Conservation (phyloP, 2,113 vertebrate genomes). For the Bujurquina vittata region DNA sequence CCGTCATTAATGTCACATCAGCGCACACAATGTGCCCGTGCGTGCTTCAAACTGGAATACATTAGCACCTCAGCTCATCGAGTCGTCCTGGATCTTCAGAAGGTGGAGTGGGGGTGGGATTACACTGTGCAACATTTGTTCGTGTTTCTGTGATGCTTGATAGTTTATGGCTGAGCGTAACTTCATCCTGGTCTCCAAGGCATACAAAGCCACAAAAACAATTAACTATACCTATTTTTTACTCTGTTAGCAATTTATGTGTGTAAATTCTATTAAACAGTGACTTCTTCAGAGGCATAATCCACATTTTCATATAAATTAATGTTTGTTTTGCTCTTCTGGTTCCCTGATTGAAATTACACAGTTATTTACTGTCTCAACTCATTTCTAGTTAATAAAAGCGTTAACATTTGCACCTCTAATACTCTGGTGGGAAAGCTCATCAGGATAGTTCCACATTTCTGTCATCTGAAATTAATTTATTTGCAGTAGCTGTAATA, state of each 20-base stretch:
- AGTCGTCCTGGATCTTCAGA: slow-evolving; percentile 41
- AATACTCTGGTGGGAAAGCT: background rate
- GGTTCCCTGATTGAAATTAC: background rate
- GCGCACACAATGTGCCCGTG: slow-evolving; percentile 55
- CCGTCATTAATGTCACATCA: slow-evolving; percentile 69
- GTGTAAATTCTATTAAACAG: background rate
- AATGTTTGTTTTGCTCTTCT: background rate
- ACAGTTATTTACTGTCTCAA: background rate
- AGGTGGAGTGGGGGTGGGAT: slow-evolving; percentile 39
- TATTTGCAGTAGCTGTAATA: slow-evolving; percentile 16
- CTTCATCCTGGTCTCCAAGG: slow-evolving; percentile 7
- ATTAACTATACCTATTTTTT: background rate
- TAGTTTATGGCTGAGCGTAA: background rate
- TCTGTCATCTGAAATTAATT: slow-evolving; percentile 20
- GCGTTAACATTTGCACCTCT: background rate
- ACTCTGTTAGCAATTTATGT: background rate
- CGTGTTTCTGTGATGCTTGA: slow-evolving; percentile 18
- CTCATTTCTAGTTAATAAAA: slow-evolving; percentile 1
- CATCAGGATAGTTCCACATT: background rate
- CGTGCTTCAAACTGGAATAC: slow-evolving; percentile 56
- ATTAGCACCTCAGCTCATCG: slow-evolving; percentile 67
- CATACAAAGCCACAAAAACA: background rate
- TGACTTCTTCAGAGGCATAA: background rate
- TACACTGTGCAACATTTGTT: slow-evolving; percentile 33
- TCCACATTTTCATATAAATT: slow-evolving; percentile 8